Evolutionary conservation across 2,113 vertebrate genomes (phyloP).

Genomic region (Ia io): DNA sequence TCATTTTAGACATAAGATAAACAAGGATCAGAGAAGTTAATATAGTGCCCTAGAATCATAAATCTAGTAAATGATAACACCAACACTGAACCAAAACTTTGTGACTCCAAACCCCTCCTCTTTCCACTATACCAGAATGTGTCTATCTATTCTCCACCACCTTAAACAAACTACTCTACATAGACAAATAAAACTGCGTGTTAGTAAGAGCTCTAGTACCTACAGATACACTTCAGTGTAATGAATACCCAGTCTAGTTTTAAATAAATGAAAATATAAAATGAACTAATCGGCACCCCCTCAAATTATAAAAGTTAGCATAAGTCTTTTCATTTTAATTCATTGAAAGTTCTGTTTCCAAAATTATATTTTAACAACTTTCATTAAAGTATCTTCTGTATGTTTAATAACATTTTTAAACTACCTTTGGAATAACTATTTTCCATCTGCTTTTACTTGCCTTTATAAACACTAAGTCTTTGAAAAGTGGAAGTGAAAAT

Average conservation of each 20-base stretch:
- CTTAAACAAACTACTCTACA: neutral
- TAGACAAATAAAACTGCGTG: neutral
- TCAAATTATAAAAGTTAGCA: neutral
- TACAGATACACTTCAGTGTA: neutral
- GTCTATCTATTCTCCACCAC: neutral
- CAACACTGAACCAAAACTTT: neutral
- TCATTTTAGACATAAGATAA: conserved; percentile 16
- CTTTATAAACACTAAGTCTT: conserved; percentile 39
- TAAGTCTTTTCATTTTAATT: conserved; percentile 1
- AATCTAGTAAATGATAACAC: neutral
- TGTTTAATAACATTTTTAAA: conserved; percentile 27
- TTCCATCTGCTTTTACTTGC: conserved; percentile 43
- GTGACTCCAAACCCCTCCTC: neutral
- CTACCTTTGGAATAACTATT: conserved; percentile 32
- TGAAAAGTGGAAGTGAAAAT: conserved; percentile 43
- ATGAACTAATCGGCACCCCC: neutral
- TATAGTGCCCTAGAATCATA: neutral
- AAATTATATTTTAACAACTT: conserved; percentile 41
- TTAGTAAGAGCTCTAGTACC: neutral
- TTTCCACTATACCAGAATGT: neutral
- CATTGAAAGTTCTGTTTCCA: neutral
- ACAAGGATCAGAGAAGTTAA: neutral
- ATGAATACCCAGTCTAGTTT: neutral
- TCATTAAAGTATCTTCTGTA: conserved; percentile 15
- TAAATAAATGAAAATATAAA: conserved; percentile 36